phyloP scores from a whole-genome alignment of 2,888 invertebrate species.

The Eupithecia abbreviata region DNA sequence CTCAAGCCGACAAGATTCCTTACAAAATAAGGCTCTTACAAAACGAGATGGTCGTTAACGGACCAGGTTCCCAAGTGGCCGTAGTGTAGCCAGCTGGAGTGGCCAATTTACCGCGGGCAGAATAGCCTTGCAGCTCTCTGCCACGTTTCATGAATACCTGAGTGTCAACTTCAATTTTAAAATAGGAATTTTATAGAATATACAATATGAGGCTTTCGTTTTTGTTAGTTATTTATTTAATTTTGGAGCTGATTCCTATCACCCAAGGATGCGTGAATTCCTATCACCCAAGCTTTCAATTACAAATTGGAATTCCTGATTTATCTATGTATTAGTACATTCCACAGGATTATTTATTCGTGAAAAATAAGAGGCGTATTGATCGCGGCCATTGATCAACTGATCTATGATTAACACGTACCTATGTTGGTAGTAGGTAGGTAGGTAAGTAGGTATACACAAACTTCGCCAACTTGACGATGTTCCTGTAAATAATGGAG shows the following conservation, averaged over 20 bases:
- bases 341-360: no score
- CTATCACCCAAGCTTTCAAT: background rate
- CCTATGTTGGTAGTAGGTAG: background rate
- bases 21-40: constrained; percentile 25
- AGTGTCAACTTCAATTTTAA: constrained; percentile 34
- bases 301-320: background rate
- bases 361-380: no score
- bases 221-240: background rate
- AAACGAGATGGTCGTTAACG: constrained; percentile 31
- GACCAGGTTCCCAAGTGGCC: constrained; percentile 31
- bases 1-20: constrained; percentile 21
- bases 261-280: background rate
- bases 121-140: constrained; percentile 22
- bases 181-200: constrained; percentile 21
- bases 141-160: constrained; percentile 34
- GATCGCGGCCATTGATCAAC: no score
- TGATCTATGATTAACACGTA: no score
- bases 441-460: background rate
- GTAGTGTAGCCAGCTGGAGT: constrained; percentile 33
- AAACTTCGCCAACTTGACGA: background rate
- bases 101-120: constrained; percentile 34
- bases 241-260: background rate
- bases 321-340: no score
- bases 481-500: background rate
- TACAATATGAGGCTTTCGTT: background rate